These are phyloP conservation scores for Oncorhynchus mykiss DNA, from an alignment of 2,113 vertebrate genomes.

Conservation along the genomic window DNA sequence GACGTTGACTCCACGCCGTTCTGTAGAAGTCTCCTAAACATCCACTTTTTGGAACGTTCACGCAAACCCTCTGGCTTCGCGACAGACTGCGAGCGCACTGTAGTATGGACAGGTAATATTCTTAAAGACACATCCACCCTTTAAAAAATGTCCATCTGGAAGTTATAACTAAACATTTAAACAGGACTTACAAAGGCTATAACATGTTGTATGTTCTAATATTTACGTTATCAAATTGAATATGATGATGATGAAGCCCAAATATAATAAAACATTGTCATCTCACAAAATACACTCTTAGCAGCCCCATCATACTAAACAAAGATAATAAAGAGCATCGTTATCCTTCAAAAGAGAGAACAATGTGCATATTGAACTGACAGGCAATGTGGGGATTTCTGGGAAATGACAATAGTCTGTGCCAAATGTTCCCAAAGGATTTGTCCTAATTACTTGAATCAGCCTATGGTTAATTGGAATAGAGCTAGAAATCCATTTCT, in stretches of 20 bases:
- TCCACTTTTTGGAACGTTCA: slow-evolving; percentile 8
- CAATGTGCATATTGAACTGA: not conserved
- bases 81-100: slow-evolving; percentile 33
- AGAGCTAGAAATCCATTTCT: not conserved
- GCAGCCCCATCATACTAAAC: not conserved
- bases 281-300: not conserved
- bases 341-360: not conserved
- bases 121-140: slow-evolving; percentile 60
- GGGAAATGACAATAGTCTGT: not conserved
- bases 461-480: not conserved
- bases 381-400: too few relatives aligned
- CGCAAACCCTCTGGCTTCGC: not conserved
- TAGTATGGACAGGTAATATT: slow-evolving; percentile 58
- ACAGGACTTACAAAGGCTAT: not conserved
- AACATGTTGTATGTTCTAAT: not conserved
- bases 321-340: not conserved
- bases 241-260: too few relatives aligned
- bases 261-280: not conserved
- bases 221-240: not conserved
- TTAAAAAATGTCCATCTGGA: not conserved
- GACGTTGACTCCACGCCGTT: not conserved
- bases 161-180: not conserved
- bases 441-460: slow-evolving; percentile 10
- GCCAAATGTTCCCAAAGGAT: not conserved
- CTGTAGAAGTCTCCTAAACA: not conserved